Percentiles rank a stretch among this genome's conserved stretches.
These are phyloP conservation scores for Trissoscelio sp. DNA, from an alignment of 2,888 invertebrate genomes.

Conservation along the genomic window DNA sequence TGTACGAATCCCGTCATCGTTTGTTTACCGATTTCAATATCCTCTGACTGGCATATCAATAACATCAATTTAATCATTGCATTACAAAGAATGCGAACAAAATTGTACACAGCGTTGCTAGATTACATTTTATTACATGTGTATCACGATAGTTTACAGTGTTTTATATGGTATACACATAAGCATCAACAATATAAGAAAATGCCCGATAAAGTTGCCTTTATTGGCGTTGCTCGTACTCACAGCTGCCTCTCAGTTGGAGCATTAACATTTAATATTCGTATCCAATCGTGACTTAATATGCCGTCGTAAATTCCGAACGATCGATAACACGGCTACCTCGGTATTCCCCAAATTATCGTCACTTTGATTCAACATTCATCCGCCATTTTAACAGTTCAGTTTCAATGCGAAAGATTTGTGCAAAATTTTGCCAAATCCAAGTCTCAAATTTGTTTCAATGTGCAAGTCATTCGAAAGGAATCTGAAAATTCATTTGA, in stretches of 20 bases:
- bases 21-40: conserved; percentile 17
- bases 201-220: conserved; percentile 48
- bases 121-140: conserved; percentile 3
- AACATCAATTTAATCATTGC: conserved; percentile 9
- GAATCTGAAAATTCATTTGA: too few species aligned
- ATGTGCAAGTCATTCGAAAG: too few species aligned
- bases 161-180: not conserved
- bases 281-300: conserved; percentile 49
- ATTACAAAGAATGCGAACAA: not conserved
- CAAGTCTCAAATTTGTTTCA: too few species aligned
- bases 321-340: conserved; percentile 43
- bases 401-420: too few species aligned
- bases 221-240: conserved; percentile 34
- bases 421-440: too few species aligned
- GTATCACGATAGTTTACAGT: conserved; percentile 1
- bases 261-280: conserved; percentile 56
- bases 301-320: conserved; percentile 35
- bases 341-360: conserved; percentile 28
- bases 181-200: conserved; percentile 39
- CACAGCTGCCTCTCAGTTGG: conserved; percentile 40
- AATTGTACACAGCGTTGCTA: not conserved
- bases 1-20: conserved; percentile 18
- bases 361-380: not conserved
- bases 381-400: not conserved
- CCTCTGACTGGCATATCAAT: not conserved